phyloP scores from a whole-genome alignment of 2,888 invertebrate genomes.

The Nemotelus nigrinus region DNA sequence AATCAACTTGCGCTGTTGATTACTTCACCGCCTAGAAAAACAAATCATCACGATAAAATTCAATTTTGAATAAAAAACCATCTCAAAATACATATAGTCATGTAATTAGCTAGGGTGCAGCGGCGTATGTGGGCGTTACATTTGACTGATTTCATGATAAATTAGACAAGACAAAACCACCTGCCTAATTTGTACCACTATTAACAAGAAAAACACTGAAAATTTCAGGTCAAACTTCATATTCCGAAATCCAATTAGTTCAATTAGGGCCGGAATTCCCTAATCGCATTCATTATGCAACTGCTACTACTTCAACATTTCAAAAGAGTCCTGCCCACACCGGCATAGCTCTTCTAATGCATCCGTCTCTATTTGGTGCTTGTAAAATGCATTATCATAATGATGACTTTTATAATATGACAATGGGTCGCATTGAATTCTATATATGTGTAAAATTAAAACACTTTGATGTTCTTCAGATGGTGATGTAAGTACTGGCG shows the following conservation, averaged over 20 bases:
- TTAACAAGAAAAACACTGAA: not conserved
- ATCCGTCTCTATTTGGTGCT: constrained; percentile 5
- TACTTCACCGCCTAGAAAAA: too few relatives aligned
- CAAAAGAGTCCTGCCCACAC: constrained; percentile 27
- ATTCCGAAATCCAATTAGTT: constrained; percentile 37
- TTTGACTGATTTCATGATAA: constrained; percentile 39
- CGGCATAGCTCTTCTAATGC: constrained; percentile 19
- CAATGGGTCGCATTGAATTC: not conserved
- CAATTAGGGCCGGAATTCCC: constrained; percentile 31
- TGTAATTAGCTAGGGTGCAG: too few relatives aligned
- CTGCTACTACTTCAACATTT: constrained; percentile 6
- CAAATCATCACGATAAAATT: too few relatives aligned
- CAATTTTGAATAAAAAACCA: too few relatives aligned
- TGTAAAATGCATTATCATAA: constrained; percentile 41
- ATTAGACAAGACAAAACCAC: constrained; percentile 35
- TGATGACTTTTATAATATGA: constrained; percentile 6
- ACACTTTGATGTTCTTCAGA: too few relatives aligned
- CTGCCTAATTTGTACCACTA: constrained; percentile 33
- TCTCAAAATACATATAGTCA: too few relatives aligned
- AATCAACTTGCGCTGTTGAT: too few relatives aligned
- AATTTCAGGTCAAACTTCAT: constrained; percentile 8
- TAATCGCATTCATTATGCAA: constrained; percentile 38
- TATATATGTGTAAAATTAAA: too few relatives aligned
- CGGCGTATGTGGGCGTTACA: not conserved
- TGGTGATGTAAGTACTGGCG: too few relatives aligned